Evolutionary conservation across 2,888 invertebrate genomes (phyloP).

Genomic region (Synanthedon vespiformis): DNA sequence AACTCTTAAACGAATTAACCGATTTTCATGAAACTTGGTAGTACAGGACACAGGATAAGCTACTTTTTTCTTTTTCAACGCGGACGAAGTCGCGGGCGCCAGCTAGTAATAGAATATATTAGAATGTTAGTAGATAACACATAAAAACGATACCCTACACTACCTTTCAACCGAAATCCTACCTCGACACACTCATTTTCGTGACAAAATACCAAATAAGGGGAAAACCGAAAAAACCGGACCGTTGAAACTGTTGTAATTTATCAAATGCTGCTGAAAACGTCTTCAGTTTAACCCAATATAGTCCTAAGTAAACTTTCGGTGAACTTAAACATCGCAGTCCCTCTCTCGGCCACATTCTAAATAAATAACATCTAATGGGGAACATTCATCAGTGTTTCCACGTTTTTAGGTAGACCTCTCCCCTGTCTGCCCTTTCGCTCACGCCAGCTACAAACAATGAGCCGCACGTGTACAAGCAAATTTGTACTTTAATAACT

Average conservation of each 20-base stretch:
- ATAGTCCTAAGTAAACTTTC: slow-evolving; percentile 69
- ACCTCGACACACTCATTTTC: slow-evolving; percentile 5
- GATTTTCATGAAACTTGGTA: no score
- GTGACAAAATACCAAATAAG: slow-evolving; percentile 60
- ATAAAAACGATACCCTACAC: no score
- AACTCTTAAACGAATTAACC: no score
- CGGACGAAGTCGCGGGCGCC: no score
- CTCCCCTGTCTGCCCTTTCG: slow-evolving; percentile 59
- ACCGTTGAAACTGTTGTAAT: slow-evolving; percentile 59
- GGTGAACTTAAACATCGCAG: slow-evolving; percentile 60
- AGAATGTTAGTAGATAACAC: no score
- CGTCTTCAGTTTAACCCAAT: slow-evolving; percentile 66
- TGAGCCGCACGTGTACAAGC: slow-evolving; percentile 13
- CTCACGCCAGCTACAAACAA: slow-evolving; percentile 37
- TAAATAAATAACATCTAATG: slow-evolving; percentile 73
- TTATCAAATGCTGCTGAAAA: slow-evolving; percentile 52
- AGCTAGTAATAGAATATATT: no score
- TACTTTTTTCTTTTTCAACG: no score
- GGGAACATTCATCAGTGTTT: slow-evolving; percentile 70
- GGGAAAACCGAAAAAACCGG: slow-evolving; percentile 55
- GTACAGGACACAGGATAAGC: no score
- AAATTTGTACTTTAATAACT: slow-evolving; percentile 16
- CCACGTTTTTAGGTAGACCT: slow-evolving; percentile 66
- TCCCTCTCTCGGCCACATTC: slow-evolving; percentile 68
- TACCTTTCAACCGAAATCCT: no score